phyloP scores from a whole-genome alignment of 2,113 vertebrate species.

The Caloenas nicobarica region DNA sequence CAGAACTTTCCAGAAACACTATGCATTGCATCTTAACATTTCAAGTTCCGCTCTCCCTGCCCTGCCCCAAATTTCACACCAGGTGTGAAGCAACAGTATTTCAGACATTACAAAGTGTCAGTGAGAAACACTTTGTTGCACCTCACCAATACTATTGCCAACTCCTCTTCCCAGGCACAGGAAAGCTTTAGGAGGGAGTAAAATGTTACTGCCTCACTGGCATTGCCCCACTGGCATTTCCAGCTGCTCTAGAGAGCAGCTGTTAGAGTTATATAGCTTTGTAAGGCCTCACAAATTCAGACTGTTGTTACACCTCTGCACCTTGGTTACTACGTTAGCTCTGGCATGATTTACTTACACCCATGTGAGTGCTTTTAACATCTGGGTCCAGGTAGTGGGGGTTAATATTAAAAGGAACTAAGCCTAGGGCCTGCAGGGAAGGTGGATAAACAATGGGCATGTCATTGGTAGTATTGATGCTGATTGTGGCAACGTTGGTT shows the following conservation, averaged over 20 bases:
- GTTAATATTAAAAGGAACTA: slow-evolving; percentile 91
- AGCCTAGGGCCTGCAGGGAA: slow-evolving; percentile 79
- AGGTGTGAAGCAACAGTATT: neutral
- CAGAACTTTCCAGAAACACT: neutral
- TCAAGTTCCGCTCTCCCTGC: neutral
- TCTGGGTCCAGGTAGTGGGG: slow-evolving; percentile 86
- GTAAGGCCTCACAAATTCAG: neutral
- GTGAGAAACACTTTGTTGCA: neutral
- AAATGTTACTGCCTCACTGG: neutral
- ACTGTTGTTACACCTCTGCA: accelerated
- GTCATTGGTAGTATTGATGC: slow-evolving; percentile 89
- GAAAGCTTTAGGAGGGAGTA: neutral
- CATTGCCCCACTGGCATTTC: neutral
- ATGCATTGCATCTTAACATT: neutral
- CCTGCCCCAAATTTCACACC: neutral
- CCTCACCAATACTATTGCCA: neutral
- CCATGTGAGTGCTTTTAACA: slow-evolving; percentile 84
- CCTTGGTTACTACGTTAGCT: neutral
- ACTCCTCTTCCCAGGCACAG: neutral
- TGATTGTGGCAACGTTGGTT: slow-evolving; percentile 83
- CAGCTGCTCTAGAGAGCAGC: neutral
- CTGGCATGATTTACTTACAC: slow-evolving; percentile 71
- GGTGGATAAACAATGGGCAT: slow-evolving; percentile 89
- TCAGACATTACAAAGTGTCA: neutral
- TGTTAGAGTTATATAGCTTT: neutral